Evolutionary conservation across 2,888 invertebrate genomes (phyloP), one percentile per base, ranked within the genome.

Genomic region (Acronicta aceris): DNA sequence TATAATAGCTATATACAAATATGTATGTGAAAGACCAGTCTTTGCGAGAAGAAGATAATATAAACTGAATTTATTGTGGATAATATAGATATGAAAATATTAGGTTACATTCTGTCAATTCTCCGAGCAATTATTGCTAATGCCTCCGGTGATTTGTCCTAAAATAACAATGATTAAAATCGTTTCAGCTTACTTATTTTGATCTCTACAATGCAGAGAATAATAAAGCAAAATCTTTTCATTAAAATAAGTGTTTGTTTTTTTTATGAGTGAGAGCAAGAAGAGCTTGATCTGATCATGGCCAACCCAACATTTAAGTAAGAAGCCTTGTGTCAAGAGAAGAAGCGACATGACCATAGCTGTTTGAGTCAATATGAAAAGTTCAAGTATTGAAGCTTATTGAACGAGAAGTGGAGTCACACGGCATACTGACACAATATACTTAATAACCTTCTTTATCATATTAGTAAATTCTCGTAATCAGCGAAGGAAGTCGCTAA

Each of bases 351-450:
- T 46, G 30, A n/a, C n/a, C n/a, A 46, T 12, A 53, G 60, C 46
- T 55, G 46, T 41, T 51, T 67, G 47, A 17, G 52, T 68, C 61
- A 68, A 71, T n/a, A 38, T 7, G 38, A n/a, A 59, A 60, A 66
- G 59, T 61, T 72, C 51, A 59, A 70, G 74, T 42, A 21, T 47
- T 42, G 2, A 12, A 60, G 38, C 51, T 47, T 46, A 46, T 54
- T 57, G 16, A 45, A 42, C 42, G 45, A 53, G 61, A 46, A 48
- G 46, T 36, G 33, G 13, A 74, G 78, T 88, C 85, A 71, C 83
- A 86, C 87, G 88, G 79, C 83, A 82, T 61, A 87, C 83, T 89
- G 67, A 85, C 87, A 88, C 78, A 75, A 77, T 82, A 82, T 74
- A n/a, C n/a, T n/a, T n/a, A 70, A 78, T 74, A 52, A 75, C 74